phyloP scores from a whole-genome alignment of 2,797 vertebrate species.

The Pyrocephalus nanus region DNA sequence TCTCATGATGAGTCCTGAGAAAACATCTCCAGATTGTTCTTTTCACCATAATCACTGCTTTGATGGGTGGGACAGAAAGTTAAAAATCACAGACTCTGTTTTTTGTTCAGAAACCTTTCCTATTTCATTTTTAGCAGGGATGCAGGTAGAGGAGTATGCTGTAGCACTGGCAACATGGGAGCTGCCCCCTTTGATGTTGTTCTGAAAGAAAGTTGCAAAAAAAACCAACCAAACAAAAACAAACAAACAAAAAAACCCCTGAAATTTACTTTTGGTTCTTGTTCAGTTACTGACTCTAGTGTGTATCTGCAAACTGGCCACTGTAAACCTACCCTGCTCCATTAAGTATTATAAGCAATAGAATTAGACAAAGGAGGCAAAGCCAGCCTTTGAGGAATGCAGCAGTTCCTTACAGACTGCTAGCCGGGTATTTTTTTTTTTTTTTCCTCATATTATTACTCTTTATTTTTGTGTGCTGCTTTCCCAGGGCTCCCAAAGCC shows the following conservation, averaged over 20 bases:
- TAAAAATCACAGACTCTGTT: neutral
- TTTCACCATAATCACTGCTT: neutral
- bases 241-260: too few relatives aligned
- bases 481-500: neutral
- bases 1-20: neutral
- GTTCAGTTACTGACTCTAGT: neutral
- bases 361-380: neutral
- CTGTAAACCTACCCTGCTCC: neutral
- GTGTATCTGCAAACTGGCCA: neutral
- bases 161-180: neutral
- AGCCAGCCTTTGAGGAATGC: neutral
- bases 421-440: neutral
- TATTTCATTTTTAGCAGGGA: neutral
- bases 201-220: constrained; percentile 8
- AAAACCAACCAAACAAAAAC: too few relatives aligned
- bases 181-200: neutral
- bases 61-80: neutral
- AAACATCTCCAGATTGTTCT: constrained; percentile 4
- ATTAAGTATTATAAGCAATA: neutral
- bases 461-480: neutral
- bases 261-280: neutral
- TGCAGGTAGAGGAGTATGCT: neutral
- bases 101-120: neutral
- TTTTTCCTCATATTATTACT: neutral
- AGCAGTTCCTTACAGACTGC: neutral